phyloP scores from a whole-genome alignment of 2,113 vertebrate species.

The Cavia porcellus region DNA sequence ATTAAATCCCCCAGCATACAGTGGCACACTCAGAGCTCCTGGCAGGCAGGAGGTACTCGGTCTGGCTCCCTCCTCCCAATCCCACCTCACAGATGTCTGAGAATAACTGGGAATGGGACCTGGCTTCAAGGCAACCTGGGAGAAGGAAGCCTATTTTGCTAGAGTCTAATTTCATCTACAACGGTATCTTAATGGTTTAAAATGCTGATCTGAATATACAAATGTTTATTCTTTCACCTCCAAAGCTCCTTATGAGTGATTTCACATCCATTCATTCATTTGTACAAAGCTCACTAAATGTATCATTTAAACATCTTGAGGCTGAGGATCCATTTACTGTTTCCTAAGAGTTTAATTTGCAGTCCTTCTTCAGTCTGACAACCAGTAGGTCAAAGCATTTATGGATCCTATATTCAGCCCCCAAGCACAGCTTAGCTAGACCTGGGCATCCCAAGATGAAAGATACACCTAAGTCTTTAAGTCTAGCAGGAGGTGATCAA shows the following conservation, averaged over 20 bases:
- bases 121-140: background rate
- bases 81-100: background rate
- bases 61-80: background rate
- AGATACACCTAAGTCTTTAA: background rate
- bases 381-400: background rate
- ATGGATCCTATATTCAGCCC: background rate
- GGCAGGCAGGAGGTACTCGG: background rate
- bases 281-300: background rate
- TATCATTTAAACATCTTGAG: background rate
- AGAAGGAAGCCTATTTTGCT: background rate
- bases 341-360: constrained; percentile 24
- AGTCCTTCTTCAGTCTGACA: background rate
- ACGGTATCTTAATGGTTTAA: background rate
- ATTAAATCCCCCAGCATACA: background rate
- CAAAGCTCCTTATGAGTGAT: background rate
- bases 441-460: background rate
- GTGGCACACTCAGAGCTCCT: background rate
- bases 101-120: background rate
- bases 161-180: background rate
- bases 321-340: background rate
- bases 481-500: background rate
- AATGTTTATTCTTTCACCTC: background rate
- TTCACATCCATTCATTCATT: background rate
- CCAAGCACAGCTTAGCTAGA: background rate
- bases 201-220: background rate